These are phyloP conservation scores for Papilio polyxenes DNA, from an alignment of 1,140 invertebrate genomes.

Conservation along the genomic window DNA sequence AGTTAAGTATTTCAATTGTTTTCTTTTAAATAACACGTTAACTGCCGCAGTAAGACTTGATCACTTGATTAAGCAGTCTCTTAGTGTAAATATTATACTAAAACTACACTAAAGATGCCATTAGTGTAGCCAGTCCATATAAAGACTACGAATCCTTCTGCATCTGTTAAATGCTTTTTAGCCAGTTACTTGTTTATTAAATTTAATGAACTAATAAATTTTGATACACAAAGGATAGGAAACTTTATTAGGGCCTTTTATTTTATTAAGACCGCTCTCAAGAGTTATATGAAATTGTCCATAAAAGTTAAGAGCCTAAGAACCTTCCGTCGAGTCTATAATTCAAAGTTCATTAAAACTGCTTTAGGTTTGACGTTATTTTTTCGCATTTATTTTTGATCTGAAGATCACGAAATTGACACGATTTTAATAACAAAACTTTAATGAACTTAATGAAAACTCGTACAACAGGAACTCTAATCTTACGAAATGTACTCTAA, in stretches of 20 bases:
- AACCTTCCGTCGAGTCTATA: not conserved
- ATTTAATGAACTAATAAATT: not conserved
- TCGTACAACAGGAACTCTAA: no score
- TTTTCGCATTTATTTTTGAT: no score
- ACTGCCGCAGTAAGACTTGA: not conserved
- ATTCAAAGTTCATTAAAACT: not conserved
- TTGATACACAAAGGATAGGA: not conserved
- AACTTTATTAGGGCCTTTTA: not conserved
- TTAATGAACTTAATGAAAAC: no score
- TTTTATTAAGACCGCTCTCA: not conserved
- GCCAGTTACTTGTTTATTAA: not conserved
- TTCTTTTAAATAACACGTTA: not conserved
- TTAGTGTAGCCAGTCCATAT: no score
- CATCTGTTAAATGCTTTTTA: no score
- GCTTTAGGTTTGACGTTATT: no score
- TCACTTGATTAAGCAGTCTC: not conserved
- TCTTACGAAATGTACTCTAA: no score
- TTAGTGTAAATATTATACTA: no score
- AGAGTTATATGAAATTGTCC: not conserved
- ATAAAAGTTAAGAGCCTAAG: conserved; percentile 10
- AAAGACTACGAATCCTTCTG: no score
- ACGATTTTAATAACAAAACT: no score
- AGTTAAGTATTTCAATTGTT: not conserved
- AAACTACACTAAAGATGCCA: no score
- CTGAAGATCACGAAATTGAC: no score